Conservation (phyloP, 92 coral and sea anemone species). For the Virgularia gustaviana region DNA sequence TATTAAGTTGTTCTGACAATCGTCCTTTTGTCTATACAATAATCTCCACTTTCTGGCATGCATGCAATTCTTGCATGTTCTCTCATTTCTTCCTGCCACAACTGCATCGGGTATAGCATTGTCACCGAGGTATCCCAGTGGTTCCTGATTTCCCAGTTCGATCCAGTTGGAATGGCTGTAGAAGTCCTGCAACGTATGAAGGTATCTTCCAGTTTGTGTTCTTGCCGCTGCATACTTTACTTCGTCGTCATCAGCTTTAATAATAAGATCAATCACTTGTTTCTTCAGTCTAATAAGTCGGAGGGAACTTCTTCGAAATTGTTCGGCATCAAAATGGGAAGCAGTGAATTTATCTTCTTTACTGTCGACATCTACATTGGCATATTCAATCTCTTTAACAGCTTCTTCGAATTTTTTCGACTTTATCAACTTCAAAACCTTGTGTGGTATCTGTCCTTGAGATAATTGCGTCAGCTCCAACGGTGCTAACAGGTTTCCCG, state of each 20-base stretch:
- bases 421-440: neutral
- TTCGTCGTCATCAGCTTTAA: conserved; percentile 16
- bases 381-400: conserved; percentile 46
- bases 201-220: conserved; percentile 49
- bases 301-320: conserved; percentile 34
- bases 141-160: conserved; percentile 44
- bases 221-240: conserved; percentile 51
- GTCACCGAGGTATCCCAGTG: conserved; percentile 35
- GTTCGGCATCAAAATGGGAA: conserved; percentile 64
- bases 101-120: conserved; percentile 1
- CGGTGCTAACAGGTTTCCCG: neutral
- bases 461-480: neutral
- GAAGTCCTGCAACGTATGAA: conserved; percentile 70
- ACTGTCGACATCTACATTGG: conserved; percentile 47
- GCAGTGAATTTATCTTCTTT: conserved; percentile 35
- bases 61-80: conserved; percentile 48
- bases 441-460: neutral
- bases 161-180: conserved; percentile 72
- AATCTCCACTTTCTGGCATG: neutral
- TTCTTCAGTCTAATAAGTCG: conserved; percentile 46
- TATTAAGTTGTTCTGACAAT: conserved; percentile 43
- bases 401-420: conserved; percentile 46
- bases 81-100: conserved; percentile 44
- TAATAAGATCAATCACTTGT: conserved; percentile 36
- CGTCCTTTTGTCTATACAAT: neutral